Evolutionary conservation across 2,113 vertebrate species (phyloP), one percentile per base, ranked within the genome.

Genomic region (Pelecanoides urinatrix): DNA sequence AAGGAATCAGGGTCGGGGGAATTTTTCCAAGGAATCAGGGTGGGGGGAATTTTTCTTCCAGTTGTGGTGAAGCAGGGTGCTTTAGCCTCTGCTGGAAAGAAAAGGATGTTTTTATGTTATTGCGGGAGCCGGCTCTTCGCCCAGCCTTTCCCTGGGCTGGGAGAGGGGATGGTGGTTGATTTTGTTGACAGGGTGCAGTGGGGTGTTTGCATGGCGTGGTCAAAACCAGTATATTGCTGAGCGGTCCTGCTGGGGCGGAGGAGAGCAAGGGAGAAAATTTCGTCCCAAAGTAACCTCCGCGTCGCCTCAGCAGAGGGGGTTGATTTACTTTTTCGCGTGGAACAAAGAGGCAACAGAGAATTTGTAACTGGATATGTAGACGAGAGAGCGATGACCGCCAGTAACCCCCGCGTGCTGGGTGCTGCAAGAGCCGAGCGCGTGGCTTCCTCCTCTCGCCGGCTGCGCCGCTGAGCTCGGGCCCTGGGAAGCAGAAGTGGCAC

Each of bases 361-460:
- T 95, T 95, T 93, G 98, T 98, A 98, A 98, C 97, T 68, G 6
- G 97, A 98, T 94, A 97, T 74, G 94, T 94, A 86, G 87, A 93
- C 70, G 50, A 95, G 92, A 94, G 98, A 97, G 97, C 97, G 96
- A 61, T 96, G 98, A 98, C 98, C 98, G 93, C 53, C 44, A 97
- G 97, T 98, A 98, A 98, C 98, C 98, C 71, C 67, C 1, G 27
- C 14, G 9, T 11, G 16, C 89, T 82, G 59, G 26, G 1, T 71
- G 87, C 67, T 1, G 73, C 80, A 15, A 13, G 84, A 65, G 61
- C 40, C 3, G 62, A 77, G 36, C 49, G 10, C 7, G 4, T 81
- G 66, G 72, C 85, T 86, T 50, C 65, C 55, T 67, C 21, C 50
- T 36, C 23, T 40, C 3, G 44, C 44, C 8, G 13, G 27, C 15